phyloP scores from a whole-genome alignment of 2,888 invertebrate genomes.

The Labia minor region DNA sequence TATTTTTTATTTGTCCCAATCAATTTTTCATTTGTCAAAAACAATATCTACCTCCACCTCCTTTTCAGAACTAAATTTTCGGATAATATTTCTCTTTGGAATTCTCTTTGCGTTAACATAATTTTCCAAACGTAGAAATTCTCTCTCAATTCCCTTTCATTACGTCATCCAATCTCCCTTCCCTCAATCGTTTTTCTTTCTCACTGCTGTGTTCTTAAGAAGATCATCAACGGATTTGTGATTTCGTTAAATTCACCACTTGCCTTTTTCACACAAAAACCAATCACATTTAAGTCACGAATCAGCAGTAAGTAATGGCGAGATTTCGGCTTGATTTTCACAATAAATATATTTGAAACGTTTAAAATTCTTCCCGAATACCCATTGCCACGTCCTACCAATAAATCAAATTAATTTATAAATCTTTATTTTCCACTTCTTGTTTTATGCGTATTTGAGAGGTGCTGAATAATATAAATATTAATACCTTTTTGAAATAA shows the following conservation, averaged over 20 bases:
- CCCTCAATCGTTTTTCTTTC: no score
- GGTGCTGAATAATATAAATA: background rate
- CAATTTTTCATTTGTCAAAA: no score
- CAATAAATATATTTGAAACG: conserved; percentile 1
- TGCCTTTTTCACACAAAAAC: background rate
- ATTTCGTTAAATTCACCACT: background rate
- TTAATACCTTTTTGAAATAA: background rate
- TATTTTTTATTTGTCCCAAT: no score
- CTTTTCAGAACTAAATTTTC: no score
- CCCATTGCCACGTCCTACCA: background rate
- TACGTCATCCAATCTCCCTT: no score
- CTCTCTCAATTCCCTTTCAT: no score
- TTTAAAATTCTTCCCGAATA: background rate
- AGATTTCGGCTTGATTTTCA: conserved; percentile 7
- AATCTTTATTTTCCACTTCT: conserved; percentile 1
- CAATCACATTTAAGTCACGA: conserved; percentile 4
- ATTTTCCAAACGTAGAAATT: no score
- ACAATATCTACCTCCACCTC: no score
- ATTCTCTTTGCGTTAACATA: no score
- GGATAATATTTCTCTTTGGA: no score
- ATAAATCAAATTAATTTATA: background rate
- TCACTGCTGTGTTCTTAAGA: no score
- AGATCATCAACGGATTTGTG: background rate
- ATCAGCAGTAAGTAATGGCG: background rate
- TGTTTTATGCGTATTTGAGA: background rate